Conservation (phyloP, 2,113 vertebrate species). For the Oryzias melastigma region DNA sequence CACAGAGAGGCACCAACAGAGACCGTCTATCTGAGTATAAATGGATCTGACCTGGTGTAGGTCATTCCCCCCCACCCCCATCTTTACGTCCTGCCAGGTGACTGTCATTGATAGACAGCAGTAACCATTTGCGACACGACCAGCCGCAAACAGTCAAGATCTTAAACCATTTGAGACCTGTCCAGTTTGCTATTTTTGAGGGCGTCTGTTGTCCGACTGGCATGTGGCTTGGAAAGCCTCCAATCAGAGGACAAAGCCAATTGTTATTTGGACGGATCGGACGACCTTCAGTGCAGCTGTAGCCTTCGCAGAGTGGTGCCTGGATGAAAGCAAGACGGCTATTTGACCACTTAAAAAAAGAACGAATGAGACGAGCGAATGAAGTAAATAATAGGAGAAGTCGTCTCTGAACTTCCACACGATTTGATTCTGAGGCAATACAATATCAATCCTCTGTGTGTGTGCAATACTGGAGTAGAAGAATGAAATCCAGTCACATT, state of each 20-base stretch:
- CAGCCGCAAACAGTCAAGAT: constrained; percentile 24
- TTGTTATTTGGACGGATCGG: constrained; percentile 51
- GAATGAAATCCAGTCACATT: neutral
- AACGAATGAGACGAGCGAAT: neutral
- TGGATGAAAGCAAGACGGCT: constrained; percentile 14
- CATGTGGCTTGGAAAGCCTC: constrained; percentile 60
- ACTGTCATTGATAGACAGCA: constrained; percentile 39
- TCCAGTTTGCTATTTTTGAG: constrained; percentile 71
- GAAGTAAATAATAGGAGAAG: neutral
- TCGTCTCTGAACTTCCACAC: neutral
- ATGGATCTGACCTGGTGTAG: constrained; percentile 36
- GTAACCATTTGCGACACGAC: constrained; percentile 45
- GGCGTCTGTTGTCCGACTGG: constrained; percentile 58
- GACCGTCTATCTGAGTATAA: constrained; percentile 53
- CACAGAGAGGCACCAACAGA: constrained; percentile 26
- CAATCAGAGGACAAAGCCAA: constrained; percentile 60
- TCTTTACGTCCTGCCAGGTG: constrained; percentile 48
- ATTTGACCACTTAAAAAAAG: neutral
- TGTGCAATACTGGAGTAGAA: neutral
- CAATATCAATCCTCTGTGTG: neutral
- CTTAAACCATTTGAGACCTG: constrained; percentile 55
- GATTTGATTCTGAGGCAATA: neutral
- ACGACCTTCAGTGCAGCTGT: constrained; percentile 72
- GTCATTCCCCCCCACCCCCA: constrained; percentile 2
- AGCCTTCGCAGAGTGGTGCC: constrained; percentile 10